Percentiles rank a stretch among this genome's conserved stretches.
phyloP scores from a whole-genome alignment of 2,797 vertebrate genomes.

The Pseudocheirus occidentalis region DNA sequence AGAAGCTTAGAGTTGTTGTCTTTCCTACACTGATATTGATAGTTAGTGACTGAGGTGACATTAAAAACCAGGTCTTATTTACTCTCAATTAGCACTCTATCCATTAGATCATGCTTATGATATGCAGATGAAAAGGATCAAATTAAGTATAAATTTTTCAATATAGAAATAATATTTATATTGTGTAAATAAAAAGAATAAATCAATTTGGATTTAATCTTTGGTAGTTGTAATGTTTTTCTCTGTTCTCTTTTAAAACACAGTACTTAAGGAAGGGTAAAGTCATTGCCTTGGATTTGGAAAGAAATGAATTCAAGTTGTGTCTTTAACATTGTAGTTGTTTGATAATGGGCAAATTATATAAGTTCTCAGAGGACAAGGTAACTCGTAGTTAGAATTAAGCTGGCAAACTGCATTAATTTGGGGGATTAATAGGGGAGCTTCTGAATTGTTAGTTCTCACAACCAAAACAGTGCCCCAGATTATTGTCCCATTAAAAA shows the following conservation, averaged over 20 bases:
- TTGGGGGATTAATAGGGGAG: too few species aligned
- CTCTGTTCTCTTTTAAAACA: not conserved
- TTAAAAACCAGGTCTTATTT: not conserved
- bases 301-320: not conserved
- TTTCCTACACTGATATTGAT: not conserved
- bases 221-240: not conserved
- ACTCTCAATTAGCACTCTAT: not conserved
- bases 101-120: too few species aligned
- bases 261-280: not conserved
- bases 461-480: too few species aligned
- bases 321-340: too few species aligned
- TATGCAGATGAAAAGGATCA: too few species aligned
- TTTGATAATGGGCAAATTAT: too few species aligned
- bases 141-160: too few species aligned
- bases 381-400: too few species aligned
- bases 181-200: not conserved
- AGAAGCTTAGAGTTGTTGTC: not conserved
- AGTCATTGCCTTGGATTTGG: not conserved
- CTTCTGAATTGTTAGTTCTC: too few species aligned
- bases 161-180: not conserved
- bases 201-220: not conserved
- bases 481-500: too few species aligned
- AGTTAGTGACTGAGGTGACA: not conserved
- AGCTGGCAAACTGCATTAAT: too few species aligned
- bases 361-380: too few species aligned